Conservation (phyloP, 2,888 invertebrate species). For the Eulithis testata region DNA sequence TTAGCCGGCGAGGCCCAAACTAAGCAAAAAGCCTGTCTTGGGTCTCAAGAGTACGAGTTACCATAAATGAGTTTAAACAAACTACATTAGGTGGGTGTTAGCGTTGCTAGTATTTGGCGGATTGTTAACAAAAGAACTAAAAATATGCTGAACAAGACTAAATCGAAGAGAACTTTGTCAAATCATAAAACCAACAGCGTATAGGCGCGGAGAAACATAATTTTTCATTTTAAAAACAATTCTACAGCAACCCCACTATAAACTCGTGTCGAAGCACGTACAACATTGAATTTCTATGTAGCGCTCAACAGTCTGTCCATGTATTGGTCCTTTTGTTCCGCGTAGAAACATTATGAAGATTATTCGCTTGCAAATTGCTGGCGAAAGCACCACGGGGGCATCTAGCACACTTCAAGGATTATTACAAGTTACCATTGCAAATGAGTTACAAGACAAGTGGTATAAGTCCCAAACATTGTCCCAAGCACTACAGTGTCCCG, state of each 20-base stretch:
- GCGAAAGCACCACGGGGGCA: constrained; percentile 59
- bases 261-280: constrained; percentile 20
- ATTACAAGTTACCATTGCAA: too few species aligned
- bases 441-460: too few species aligned
- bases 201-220: background rate
- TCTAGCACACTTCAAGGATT: constrained; percentile 5
- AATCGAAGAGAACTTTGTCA: background rate
- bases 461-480: too few species aligned
- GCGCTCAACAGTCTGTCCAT: constrained; percentile 19
- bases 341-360: constrained; percentile 36
- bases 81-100: too few species aligned
- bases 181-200: background rate
- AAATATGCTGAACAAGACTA: too few species aligned
- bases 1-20: too few species aligned
- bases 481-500: too few species aligned
- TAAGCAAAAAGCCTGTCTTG: too few species aligned
- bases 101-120: too few species aligned
- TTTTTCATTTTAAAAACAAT: constrained; percentile 14
- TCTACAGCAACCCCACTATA: constrained; percentile 10
- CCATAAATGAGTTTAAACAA: too few species aligned
- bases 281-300: constrained; percentile 23
- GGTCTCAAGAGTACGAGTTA: too few species aligned
- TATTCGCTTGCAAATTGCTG: constrained; percentile 43
- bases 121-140: too few species aligned
- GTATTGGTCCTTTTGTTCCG: constrained; percentile 33